These are phyloP conservation scores for Fukomys damarensis DNA, from an alignment of 2,113 vertebrate genomes.

Conservation along the genomic window DNA sequence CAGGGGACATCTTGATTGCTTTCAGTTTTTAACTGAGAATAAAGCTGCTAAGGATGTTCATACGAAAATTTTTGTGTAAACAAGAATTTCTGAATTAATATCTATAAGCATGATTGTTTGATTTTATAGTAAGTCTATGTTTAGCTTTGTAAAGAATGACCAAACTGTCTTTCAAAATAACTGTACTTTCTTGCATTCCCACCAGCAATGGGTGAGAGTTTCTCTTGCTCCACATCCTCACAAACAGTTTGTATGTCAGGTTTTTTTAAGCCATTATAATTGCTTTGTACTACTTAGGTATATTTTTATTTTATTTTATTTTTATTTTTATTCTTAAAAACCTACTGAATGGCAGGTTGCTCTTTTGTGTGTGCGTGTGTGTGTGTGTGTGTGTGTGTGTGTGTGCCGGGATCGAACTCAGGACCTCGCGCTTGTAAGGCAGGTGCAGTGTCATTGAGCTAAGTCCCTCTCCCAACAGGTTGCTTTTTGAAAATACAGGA, in stretches of 20 bases:
- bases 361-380: no score
- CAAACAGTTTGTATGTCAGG: not conserved
- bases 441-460: no score
- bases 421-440: no score
- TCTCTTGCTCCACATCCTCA: not conserved
- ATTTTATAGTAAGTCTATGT: not conserved
- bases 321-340: conserved; percentile 53
- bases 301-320: conserved; percentile 64
- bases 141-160: conserved; percentile 14
- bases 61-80: not conserved
- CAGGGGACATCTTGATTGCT: not conserved
- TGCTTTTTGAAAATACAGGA: not conserved
- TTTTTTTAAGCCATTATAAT: not conserved
- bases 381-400: no score
- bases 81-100: conserved; percentile 50
- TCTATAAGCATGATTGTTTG: not conserved
- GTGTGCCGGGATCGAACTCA: no score
- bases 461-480: no score
- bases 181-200: not conserved
- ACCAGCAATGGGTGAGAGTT: not conserved
- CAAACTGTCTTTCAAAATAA: conserved; percentile 13
- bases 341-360: not conserved
- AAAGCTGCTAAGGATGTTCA: not conserved
- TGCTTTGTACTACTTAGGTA: not conserved
- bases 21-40: not conserved